phyloP scores from a whole-genome alignment of 2,113 vertebrate species.

The Nyctibius bracteatus region DNA sequence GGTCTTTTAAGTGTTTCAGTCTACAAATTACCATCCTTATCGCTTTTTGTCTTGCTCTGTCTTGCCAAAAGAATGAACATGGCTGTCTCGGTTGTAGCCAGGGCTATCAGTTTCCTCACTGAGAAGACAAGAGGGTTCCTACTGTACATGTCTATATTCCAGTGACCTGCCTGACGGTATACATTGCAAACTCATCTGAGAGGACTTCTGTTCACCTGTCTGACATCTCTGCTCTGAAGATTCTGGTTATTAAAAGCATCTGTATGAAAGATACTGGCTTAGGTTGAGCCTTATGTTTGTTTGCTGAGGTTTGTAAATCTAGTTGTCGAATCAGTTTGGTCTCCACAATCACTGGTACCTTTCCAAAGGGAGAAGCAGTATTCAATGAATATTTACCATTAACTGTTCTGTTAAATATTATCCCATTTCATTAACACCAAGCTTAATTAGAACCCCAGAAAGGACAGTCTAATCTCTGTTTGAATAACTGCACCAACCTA shows the following conservation, averaged over 20 bases:
- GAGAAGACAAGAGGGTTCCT: not conserved
- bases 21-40: not conserved
- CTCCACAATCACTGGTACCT: not conserved
- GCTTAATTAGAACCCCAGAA: conserved; percentile 17
- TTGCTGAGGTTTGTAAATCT: not conserved
- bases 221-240: not conserved
- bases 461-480: not conserved
- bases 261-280: not conserved
- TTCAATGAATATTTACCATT: not conserved
- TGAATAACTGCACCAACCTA: conserved; percentile 1
- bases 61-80: not conserved
- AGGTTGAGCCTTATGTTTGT: not conserved
- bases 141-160: not conserved
- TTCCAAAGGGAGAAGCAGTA: not conserved
- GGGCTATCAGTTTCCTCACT: not conserved
- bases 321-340: not conserved
- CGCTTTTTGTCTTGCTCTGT: not conserved
- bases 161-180: not conserved
- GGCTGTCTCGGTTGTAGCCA: not conserved
- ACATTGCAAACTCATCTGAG: not conserved
- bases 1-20: not conserved
- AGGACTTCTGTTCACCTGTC: not conserved
- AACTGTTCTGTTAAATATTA: not conserved
- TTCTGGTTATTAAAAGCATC: not conserved
- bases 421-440: not conserved